These are phyloP conservation scores for Ophiodon elongatus DNA, from an alignment of 2,113 vertebrate genomes.

Conservation along the genomic window DNA sequence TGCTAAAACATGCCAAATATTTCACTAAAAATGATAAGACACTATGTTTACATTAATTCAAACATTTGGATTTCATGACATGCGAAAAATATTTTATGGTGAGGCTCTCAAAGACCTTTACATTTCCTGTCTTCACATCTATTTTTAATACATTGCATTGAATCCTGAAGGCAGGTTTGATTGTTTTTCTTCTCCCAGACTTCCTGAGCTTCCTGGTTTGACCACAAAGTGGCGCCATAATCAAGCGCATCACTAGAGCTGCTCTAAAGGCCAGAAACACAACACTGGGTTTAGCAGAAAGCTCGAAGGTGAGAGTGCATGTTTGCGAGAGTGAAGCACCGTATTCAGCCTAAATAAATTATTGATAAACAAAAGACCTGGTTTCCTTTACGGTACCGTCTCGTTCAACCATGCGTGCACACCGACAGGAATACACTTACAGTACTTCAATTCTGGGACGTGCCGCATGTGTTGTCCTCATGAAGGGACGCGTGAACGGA, in stretches of 20 bases:
- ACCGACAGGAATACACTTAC: background rate
- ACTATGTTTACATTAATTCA: slow-evolving; percentile 6
- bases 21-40: slow-evolving; percentile 6
- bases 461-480: background rate
- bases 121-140: background rate
- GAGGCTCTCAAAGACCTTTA: background rate
- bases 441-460: background rate
- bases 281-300: background rate
- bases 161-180: background rate
- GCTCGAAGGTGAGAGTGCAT: background rate
- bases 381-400: background rate
- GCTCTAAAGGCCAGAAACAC: background rate
- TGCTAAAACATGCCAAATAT: background rate
- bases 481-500: slow-evolving; percentile 11
- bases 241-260: slow-evolving; percentile 3
- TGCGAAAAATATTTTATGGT: background rate
- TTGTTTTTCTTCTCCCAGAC: background rate
- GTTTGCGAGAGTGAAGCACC: background rate
- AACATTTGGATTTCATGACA: background rate
- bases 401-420: background rate
- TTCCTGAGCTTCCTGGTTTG: slow-evolving; percentile 28
- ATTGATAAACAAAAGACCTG: background rate
- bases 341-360: background rate
- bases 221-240: slow-evolving; percentile 63
- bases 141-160: background rate